Evolutionary conservation across 2,113 vertebrate genomes (phyloP), one percentile per base, ranked within the genome.

Genomic region (Mellivora capensis): DNA sequence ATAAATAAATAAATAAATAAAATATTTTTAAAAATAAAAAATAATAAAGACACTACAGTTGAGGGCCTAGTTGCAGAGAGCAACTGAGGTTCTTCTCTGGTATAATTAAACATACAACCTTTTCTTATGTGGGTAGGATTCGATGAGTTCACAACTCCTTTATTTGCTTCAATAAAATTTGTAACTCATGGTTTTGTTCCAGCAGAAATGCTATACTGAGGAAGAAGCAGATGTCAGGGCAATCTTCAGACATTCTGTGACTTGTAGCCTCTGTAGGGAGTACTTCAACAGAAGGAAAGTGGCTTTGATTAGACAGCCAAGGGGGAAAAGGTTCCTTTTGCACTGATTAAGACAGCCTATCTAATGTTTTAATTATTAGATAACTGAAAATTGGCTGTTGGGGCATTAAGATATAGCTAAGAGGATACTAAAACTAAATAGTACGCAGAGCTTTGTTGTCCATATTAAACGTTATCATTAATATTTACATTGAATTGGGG

Each of bases 321-420:
- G 20, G 39, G 37, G 29, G 14, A 49, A 77, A 90, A 31, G 1
- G 0, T n/a, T 9, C 4, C 47, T 71, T 96, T 84, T 71, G 15
- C 34, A 37, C 12, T 76, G 29, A 87, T n/a, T n/a, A 18, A 94
- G 29, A 92, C 44, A 64, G 57, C 0, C 21, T 47, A 47, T 49
- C 44, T 90, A 81, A 81, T 76, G 23, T 85, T 97, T 92, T 83
- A 87, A 82, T 94, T 85, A 59, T 20, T 72, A 82, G 7, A n/a
- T 44, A 52, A 88, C 6, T 57, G 2, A 64, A 95, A 81, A 42
- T 72, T 82, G 90, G 34, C 23, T 80, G 1, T 31, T 96, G 8
- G 4, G 27, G 17, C 83, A 6, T 82, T 67, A 91, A 54, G 3
- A 59, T 4, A 44, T 39, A 64, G 7, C 27, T 82, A 77, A 76